These are phyloP conservation scores for Vireo altiloquus DNA, from an alignment of 2,113 vertebrate genomes.

Conservation along the genomic window DNA sequence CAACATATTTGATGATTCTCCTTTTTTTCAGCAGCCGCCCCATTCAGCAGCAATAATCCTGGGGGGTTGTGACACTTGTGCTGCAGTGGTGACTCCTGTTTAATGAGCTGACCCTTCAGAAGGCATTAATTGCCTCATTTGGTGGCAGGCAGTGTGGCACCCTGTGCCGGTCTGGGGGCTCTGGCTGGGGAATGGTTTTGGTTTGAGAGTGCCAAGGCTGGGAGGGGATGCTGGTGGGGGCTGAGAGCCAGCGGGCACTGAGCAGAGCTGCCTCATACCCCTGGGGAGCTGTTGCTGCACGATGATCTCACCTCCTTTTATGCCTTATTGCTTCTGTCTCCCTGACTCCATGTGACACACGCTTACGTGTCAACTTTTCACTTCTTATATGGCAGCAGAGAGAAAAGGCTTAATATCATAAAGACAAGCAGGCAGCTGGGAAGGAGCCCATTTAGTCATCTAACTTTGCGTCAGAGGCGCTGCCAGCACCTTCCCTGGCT, in stretches of 20 bases:
- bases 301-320: constrained; percentile 63
- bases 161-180: not conserved
- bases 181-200: not conserved
- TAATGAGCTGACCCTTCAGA: not conserved
- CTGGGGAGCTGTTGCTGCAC: not conserved
- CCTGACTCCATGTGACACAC: constrained; percentile 34
- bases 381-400: constrained; percentile 23
- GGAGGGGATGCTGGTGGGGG: not conserved
- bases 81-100: not conserved
- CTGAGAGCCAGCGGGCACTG: not conserved
- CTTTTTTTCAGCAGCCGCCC: not conserved
- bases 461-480: not conserved
- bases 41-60: not conserved
- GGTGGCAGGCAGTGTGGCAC: accelerated
- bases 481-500: not conserved
- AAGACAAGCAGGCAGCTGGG: constrained; percentile 25
- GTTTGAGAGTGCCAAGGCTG: not conserved
- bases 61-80: not conserved
- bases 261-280: not conserved
- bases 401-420: not conserved
- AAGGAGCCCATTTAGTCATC: constrained; percentile 44
- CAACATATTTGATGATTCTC: not conserved
- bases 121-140: not conserved
- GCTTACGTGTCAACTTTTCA: constrained; percentile 45
- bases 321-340: constrained; percentile 64